Percentiles rank a stretch among this genome's conserved stretches.
Evolutionary conservation across 2,797 vertebrate genomes (phyloP).

Genomic region (Trachops cirrhosus): DNA sequence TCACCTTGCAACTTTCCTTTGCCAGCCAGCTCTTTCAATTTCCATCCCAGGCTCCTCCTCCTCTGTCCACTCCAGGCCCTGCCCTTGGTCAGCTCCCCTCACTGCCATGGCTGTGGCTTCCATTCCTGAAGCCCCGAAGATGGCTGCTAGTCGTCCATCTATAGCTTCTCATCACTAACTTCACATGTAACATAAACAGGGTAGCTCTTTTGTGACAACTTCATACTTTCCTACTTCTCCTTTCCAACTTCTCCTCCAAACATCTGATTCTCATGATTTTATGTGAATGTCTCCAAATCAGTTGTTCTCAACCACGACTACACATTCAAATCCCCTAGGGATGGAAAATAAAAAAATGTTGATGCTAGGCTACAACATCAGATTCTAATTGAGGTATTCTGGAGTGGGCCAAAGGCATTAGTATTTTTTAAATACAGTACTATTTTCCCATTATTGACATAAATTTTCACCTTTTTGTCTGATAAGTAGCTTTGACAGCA

Average conservation of each 20-base stretch:
- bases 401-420: background rate
- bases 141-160: background rate
- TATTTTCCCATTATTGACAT: background rate
- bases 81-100: background rate
- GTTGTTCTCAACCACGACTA: background rate
- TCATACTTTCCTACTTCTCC: background rate
- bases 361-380: background rate
- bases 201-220: background rate
- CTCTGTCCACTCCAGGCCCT: background rate
- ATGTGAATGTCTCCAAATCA: background rate
- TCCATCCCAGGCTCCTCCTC: background rate
- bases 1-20: background rate
- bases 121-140: background rate
- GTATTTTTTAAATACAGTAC: background rate
- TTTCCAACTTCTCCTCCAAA: background rate
- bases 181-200: background rate
- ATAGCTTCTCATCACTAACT: background rate
- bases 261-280: background rate
- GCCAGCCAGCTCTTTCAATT: background rate
- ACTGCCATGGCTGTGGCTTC: background rate
- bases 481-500: background rate
- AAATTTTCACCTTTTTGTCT: background rate
- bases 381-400: background rate
- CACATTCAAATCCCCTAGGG: background rate
- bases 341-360: background rate